Conservation (phyloP, 2,888 invertebrate genomes). For the Agrotis puta region DNA sequence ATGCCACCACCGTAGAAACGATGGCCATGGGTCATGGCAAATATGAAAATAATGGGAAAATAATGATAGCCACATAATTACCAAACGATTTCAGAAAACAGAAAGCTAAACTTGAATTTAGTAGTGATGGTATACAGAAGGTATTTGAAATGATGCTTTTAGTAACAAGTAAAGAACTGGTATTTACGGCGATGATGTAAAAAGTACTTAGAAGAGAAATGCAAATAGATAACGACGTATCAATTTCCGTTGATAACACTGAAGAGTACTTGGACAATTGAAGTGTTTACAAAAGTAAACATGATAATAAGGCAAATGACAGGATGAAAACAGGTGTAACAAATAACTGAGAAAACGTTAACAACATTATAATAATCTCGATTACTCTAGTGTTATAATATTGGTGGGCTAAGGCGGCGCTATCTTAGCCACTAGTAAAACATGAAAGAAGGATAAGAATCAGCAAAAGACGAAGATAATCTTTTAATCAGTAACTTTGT, state of each 20-base stretch:
- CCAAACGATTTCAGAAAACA: conserved; percentile 57
- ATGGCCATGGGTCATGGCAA: conserved; percentile 61
- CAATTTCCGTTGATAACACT: conserved; percentile 6
- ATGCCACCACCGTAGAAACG: conserved; percentile 51
- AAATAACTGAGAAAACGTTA: background rate
- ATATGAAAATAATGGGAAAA: conserved; percentile 72
- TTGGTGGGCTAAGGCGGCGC: too few relatives aligned
- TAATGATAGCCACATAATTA: conserved; percentile 66
- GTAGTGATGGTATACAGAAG: conserved; percentile 34
- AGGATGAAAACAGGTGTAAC: background rate
- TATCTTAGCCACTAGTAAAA: background rate
- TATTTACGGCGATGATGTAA: conserved; percentile 19
- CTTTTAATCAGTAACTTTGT: too few relatives aligned
- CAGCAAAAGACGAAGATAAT: too few relatives aligned
- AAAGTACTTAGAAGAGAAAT: conserved; percentile 30
- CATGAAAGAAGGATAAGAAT: background rate
- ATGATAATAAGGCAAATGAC: background rate
- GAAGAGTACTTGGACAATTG: conserved; percentile 7
- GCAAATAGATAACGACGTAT: conserved; percentile 7
- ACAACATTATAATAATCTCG: background rate
- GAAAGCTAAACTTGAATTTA: conserved; percentile 58
- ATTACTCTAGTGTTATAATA: background rate
- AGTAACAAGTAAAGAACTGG: conserved; percentile 27
- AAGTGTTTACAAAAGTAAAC: conserved; percentile 24
- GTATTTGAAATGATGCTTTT: conserved; percentile 30